phyloP scores from a whole-genome alignment of 1,140 invertebrate species.

The Protaetia brevitarsis region DNA sequence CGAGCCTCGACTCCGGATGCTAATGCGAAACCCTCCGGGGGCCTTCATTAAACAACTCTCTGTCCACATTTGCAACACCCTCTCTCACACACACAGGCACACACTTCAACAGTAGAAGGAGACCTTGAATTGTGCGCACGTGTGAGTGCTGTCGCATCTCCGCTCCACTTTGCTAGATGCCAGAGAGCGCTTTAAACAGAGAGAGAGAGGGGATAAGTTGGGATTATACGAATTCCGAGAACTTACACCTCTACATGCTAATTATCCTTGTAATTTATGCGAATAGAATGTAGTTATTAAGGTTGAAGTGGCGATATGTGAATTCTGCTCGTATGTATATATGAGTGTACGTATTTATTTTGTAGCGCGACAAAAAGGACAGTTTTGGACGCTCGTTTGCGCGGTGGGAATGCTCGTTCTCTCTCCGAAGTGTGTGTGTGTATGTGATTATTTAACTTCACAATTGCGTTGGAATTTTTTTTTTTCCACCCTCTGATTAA shows the following conservation, averaged over 20 bases:
- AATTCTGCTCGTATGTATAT: background rate
- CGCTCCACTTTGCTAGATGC: background rate
- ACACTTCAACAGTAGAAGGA: too few relatives aligned
- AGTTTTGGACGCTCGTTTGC: too few relatives aligned
- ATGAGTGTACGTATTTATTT: too few relatives aligned
- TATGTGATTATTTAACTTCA: too few relatives aligned
- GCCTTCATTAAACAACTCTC: constrained; percentile 29
- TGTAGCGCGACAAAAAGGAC: too few relatives aligned
- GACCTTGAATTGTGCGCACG: too few relatives aligned
- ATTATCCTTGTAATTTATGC: constrained; percentile 22
- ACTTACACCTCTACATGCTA: constrained; percentile 23
- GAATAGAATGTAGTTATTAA: constrained; percentile 15
- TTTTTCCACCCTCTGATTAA: too few relatives aligned
- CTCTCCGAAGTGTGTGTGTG: too few relatives aligned
- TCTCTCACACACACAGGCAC: background rate
- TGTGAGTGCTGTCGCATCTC: too few relatives aligned
- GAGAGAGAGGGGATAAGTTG: background rate
- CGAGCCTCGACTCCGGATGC: constrained; percentile 25
- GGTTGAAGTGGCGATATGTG: constrained; percentile 11
- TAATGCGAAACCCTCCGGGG: constrained; percentile 27
- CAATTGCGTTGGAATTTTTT: too few relatives aligned
- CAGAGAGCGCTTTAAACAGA: background rate
- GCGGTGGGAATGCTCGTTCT: too few relatives aligned
- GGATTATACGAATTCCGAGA: constrained; percentile 23
- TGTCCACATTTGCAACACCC: constrained; percentile 26